These are phyloP conservation scores for Dolichopus griseipennis DNA, from an alignment of 2,888 invertebrate genomes.

Conservation along the genomic window DNA sequence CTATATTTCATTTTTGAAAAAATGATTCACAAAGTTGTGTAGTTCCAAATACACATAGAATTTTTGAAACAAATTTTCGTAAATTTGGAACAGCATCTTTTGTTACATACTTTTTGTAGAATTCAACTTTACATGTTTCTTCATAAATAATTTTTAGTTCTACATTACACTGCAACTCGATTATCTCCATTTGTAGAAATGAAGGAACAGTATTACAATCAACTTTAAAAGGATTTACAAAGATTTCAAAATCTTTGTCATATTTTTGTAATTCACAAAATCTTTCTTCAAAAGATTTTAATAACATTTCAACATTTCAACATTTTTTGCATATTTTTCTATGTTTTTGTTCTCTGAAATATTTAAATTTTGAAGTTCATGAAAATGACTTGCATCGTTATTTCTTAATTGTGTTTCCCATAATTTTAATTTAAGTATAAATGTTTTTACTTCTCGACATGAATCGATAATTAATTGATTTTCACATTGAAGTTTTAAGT, in stretches of 20 bases:
- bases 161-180: neutral
- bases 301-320: neutral
- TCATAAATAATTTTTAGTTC: neutral
- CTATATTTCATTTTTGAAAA: too few relatives aligned
- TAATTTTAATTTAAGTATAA: slow-evolving; percentile 1
- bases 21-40: too few relatives aligned
- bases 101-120: neutral
- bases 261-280: neutral
- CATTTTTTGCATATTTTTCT: slow-evolving; percentile 5
- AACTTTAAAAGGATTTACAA: neutral
- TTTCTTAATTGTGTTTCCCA: neutral
- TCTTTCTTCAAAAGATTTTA: slow-evolving; percentile 7
- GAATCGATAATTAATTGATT: slow-evolving; percentile 8
- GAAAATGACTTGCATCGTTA: slow-evolving; percentile 8
- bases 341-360: slow-evolving; percentile 1
- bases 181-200: neutral
- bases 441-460: slow-evolving; percentile 8
- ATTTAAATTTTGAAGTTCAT: slow-evolving; percentile 5
- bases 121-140: neutral
- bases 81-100: slow-evolving; percentile 13
- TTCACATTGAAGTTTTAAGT: slow-evolving; percentile 7
- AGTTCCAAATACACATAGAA: too few relatives aligned
- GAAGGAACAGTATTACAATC: neutral
- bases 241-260: neutral
- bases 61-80: too few relatives aligned